A percentile compares a stretch with the other conserved stretches of the same genome.
These are phyloP conservation scores for Cinara cedri DNA, from an alignment of 2,888 invertebrate genomes.

Conservation along the genomic window DNA sequence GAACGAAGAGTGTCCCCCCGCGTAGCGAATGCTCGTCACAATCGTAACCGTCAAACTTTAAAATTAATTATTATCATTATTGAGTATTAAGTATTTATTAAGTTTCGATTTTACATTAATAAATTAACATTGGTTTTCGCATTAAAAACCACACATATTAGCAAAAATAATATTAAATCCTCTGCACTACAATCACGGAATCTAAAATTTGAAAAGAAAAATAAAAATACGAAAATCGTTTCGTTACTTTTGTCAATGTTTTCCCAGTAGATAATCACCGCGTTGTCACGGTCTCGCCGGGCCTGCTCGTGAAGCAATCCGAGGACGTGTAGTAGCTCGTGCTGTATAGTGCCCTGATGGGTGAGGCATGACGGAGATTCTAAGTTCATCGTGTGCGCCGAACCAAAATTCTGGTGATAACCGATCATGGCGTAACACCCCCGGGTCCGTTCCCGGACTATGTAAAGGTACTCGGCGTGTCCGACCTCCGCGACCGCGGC, in stretches of 20 bases:
- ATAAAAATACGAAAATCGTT: too few species aligned
- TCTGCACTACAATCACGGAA: neutral
- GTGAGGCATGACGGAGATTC: conserved; percentile 60
- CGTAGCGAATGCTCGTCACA: too few species aligned
- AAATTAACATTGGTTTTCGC: too few species aligned
- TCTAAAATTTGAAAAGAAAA: too few species aligned
- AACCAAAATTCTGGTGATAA: conserved; percentile 58
- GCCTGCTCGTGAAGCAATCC: conserved; percentile 61
- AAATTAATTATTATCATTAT: too few species aligned
- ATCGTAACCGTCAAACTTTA: too few species aligned
- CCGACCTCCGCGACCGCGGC: neutral
- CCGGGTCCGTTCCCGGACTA: conserved; percentile 54
- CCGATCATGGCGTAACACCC: conserved; percentile 61
- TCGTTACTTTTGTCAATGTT: conserved; percentile 60
- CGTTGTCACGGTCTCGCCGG: conserved; percentile 61
- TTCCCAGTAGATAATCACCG: conserved; percentile 61
- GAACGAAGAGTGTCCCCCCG: too few species aligned
- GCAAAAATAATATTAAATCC: too few species aligned
- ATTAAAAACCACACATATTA: too few species aligned
- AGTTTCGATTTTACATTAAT: too few species aligned
- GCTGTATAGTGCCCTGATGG: conserved; percentile 60
- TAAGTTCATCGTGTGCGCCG: conserved; percentile 60
- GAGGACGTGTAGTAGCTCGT: conserved; percentile 61
- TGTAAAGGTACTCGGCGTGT: conserved; percentile 53
- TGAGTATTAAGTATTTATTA: too few species aligned